Percentiles rank a stretch among this genome's conserved stretches.
phyloP scores from a whole-genome alignment of 2,888 invertebrate genomes.

The Lepidochrysops patricia region DNA sequence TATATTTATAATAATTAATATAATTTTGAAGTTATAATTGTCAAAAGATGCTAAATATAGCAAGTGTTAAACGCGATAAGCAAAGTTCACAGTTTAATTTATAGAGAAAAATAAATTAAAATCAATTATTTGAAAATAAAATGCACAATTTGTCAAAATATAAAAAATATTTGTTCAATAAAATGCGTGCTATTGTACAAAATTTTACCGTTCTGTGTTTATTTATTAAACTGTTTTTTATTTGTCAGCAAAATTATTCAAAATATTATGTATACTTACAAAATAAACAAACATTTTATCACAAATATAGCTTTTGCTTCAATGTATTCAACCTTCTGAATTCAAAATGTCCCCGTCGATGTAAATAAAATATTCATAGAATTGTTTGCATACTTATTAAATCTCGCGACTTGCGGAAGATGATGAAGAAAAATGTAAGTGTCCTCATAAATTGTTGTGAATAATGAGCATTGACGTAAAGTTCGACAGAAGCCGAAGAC shows the following conservation, averaged over 20 bases:
- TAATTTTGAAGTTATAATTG: too few relatives aligned
- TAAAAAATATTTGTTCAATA: background rate
- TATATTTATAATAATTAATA: too few relatives aligned
- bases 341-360: background rate
- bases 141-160: too few relatives aligned
- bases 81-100: too few relatives aligned
- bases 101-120: too few relatives aligned
- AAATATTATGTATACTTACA: background rate
- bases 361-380: slow-evolving; percentile 10
- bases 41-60: too few relatives aligned
- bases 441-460: background rate
- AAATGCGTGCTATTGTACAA: background rate
- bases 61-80: too few relatives aligned
- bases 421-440: background rate
- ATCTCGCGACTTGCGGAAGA: background rate
- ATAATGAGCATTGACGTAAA: background rate
- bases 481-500: background rate
- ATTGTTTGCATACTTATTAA: slow-evolving; percentile 11
- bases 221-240: background rate
- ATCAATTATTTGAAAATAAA: too few relatives aligned
- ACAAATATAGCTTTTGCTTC: background rate
- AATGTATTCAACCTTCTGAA: slow-evolving; percentile 3
- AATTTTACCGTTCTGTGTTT: too few relatives aligned
- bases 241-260: background rate
- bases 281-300: background rate